These are phyloP conservation scores for Thalpophila matura DNA, from an alignment of 2,888 invertebrate genomes.

Conservation along the genomic window DNA sequence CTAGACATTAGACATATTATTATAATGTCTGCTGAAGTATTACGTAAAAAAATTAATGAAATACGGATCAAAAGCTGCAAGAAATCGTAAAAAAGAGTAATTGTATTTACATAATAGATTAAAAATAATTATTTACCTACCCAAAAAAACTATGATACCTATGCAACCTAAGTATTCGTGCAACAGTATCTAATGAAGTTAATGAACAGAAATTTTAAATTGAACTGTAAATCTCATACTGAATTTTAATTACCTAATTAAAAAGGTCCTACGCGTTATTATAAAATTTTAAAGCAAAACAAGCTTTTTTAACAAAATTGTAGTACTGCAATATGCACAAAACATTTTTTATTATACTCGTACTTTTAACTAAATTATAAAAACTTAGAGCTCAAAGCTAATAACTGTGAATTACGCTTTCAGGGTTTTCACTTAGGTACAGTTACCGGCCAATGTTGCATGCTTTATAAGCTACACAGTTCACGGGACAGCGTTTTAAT, in stretches of 20 bases:
- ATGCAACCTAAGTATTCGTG: no score
- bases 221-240: neutral
- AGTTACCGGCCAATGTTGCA: conserved; percentile 4
- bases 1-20: neutral
- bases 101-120: no score
- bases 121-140: no score
- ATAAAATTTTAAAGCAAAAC: neutral
- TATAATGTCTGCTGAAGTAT: neutral
- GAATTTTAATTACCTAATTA: neutral
- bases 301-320: neutral
- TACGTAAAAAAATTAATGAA: neutral
- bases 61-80: neutral
- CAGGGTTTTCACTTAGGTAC: conserved; percentile 22
- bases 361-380: neutral
- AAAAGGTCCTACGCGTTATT: neutral
- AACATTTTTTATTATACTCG: conserved; percentile 2
- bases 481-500: conserved; percentile 38
- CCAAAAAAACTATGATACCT: no score
- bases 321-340: neutral
- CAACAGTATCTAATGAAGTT: no score
- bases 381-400: neutral
- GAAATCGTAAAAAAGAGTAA: neutral
- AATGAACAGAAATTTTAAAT: neutral
- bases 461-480: conserved; percentile 32
- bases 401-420: neutral